These are phyloP conservation scores for Danio choprae DNA, from an alignment of 2,797 vertebrate species.

Conservation along the genomic window DNA sequence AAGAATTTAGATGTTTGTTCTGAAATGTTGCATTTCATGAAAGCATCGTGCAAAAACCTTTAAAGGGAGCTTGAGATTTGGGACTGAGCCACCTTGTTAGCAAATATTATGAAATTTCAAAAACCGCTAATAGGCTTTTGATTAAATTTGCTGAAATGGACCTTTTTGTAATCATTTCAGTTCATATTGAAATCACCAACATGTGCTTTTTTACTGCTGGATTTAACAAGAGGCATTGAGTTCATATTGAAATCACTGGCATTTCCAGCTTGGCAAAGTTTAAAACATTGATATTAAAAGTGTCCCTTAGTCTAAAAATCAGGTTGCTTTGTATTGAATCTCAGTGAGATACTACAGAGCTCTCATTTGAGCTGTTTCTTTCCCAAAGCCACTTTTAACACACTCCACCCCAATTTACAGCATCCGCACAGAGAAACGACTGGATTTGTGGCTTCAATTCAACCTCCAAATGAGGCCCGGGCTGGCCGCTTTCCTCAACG, in stretches of 20 bases:
- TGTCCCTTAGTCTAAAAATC: background rate
- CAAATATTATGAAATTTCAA: no score
- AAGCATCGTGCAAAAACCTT: no score
- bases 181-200: no score
- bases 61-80: no score
- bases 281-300: background rate
- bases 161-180: background rate
- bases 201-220: no score
- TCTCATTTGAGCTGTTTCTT: background rate
- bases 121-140: no score
- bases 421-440: background rate
- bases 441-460: constrained; percentile 21
- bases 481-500: constrained; percentile 14
- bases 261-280: background rate
- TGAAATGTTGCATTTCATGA: no score
- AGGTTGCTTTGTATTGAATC: background rate
- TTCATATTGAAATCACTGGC: background rate
- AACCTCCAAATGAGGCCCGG: constrained; percentile 22
- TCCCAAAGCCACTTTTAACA: background rate
- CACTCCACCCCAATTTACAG: constrained; percentile 6
- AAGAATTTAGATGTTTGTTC: no score
- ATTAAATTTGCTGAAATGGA: no score
- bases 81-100: no score
- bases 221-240: background rate
- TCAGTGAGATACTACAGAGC: background rate